Evolutionary conservation across 2,888 invertebrate genomes (phyloP).

Genomic region (Scaptomyza flava): DNA sequence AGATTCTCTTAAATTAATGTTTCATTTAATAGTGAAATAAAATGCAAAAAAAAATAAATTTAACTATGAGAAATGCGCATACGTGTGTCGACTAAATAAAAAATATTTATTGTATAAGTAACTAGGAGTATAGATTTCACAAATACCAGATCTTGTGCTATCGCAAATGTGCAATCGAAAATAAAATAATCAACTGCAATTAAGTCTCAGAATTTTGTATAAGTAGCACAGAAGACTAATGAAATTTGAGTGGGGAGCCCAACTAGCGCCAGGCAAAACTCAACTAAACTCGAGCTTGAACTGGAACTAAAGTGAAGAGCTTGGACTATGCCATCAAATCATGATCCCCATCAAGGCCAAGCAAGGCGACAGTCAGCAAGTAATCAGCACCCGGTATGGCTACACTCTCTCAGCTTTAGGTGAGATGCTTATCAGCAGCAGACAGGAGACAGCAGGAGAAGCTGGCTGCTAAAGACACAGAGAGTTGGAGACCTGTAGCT

Average conservation of each 20-base stretch:
- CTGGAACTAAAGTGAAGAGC: background rate
- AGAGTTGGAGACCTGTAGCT: constrained; percentile 30
- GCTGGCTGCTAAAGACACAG: constrained; percentile 17
- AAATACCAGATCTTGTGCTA: constrained; percentile 17
- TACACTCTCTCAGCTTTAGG: constrained; percentile 34
- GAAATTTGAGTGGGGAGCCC: constrained; percentile 61
- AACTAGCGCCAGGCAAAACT: constrained; percentile 43
- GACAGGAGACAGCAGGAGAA: constrained; percentile 53
- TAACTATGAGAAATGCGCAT: background rate
- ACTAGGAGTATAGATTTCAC: constrained; percentile 1
- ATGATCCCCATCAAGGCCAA: constrained; percentile 70
- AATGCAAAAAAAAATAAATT: background rate
- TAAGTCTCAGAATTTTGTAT: constrained; percentile 38
- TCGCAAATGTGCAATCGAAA: constrained; percentile 44
- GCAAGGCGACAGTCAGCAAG: constrained; percentile 61
- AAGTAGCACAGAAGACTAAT: constrained; percentile 67
- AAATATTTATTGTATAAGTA: background rate
- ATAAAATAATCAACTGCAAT: constrained; percentile 57
- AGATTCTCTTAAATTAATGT: background rate
- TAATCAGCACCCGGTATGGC: constrained; percentile 63
- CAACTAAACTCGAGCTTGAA: constrained; percentile 9
- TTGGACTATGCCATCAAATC: constrained; percentile 57
- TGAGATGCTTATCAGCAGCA: constrained; percentile 68
- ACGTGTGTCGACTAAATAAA: background rate
- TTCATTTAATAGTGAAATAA: background rate